Evolutionary conservation across 2,888 invertebrate genomes (phyloP), one percentile per base, ranked within the genome.

Genomic region (Netelia fuscicornis): DNA sequence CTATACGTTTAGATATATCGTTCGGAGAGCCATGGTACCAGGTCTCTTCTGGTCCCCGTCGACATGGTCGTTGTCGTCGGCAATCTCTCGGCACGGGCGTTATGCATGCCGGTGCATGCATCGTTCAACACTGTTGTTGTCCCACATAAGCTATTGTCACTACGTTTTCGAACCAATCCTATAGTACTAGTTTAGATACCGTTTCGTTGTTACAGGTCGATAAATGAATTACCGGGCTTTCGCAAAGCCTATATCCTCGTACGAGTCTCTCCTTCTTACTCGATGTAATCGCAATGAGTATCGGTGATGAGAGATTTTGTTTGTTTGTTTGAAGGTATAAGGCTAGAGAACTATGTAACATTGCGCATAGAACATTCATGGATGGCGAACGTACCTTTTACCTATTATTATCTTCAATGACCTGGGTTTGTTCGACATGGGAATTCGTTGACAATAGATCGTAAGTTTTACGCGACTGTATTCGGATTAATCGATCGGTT

Each of bases 181-280:
- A 48, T 25, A 78, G 42, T 52, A 64, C 87, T 87, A 88, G 88
- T 89, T 86, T 85, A 89, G 92, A 92, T 92, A 92, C 90, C 90
- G 92, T 92, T 92, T 91, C 90, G 91, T 91, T 92, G 92, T 92
- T 91, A 90, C 90, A 86, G 89, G 87, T 90, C 83, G 83, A 88
- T 87, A 88, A 91, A 92, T 92, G 92, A 92, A 92, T 92, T 91
- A 91, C 52, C 52, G 25, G 56, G 56, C 37, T 48, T 67, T 54
- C 65, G 58, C 17, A 82, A 72, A 76, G 74, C 82, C 71, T 68
- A 87, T 86, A 81, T 87, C 81, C 83, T 48, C 48, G 2, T 48
- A 0, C 13, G 2, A 48, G 2, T 48, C 48, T 48, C 48, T 30
- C 48, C 13, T 48, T 48, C 8, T 37, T 2, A 13, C 48, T 48